Percentiles rank a stretch among this genome's conserved stretches.
Conservation (phyloP, 1,140 invertebrate species). For the Drosophila orena region DNA sequence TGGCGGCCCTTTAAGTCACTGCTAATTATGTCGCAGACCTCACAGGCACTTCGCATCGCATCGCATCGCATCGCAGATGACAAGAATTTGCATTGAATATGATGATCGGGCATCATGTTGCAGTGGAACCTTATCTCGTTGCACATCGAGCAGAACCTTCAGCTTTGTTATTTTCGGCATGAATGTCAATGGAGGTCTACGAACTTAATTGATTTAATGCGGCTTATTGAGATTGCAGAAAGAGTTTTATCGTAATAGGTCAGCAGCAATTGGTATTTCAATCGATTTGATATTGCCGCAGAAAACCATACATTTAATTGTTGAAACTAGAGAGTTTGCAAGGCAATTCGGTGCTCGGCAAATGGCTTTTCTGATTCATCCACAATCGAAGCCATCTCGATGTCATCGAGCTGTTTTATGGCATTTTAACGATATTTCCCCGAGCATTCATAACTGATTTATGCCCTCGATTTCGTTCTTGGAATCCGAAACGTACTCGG, state of each 20-base stretch:
- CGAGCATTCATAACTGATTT: slow-evolving; percentile 32
- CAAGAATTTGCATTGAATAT: slow-evolving; percentile 73
- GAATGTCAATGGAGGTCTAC: not conserved
- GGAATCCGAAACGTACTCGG: slow-evolving; percentile 26
- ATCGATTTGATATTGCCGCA: not conserved
- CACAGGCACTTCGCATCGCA: slow-evolving; percentile 32
- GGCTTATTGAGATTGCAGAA: no score
- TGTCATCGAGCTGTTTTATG: slow-evolving; percentile 19
- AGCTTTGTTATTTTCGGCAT: not conserved
- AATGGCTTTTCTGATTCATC: slow-evolving; percentile 9
- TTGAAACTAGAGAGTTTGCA: not conserved
- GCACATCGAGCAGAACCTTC: slow-evolving; percentile 14
- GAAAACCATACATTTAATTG: not conserved
- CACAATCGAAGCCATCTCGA: slow-evolving; percentile 11
- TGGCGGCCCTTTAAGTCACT: slow-evolving; percentile 52
- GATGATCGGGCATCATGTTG: slow-evolving; percentile 50
- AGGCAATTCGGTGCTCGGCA: not conserved
- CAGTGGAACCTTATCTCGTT: slow-evolving; percentile 23
- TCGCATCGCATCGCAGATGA: slow-evolving; percentile 39
- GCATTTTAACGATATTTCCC: slow-evolving; percentile 32
- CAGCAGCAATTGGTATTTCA: no score
- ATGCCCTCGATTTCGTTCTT: slow-evolving; percentile 18
- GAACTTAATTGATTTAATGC: no score
- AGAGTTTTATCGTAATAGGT: no score
- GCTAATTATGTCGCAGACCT: slow-evolving; percentile 77